Base-by-base conservation (phyloP, 1,140 invertebrate species). In the Camponotus floridanus region DNA sequence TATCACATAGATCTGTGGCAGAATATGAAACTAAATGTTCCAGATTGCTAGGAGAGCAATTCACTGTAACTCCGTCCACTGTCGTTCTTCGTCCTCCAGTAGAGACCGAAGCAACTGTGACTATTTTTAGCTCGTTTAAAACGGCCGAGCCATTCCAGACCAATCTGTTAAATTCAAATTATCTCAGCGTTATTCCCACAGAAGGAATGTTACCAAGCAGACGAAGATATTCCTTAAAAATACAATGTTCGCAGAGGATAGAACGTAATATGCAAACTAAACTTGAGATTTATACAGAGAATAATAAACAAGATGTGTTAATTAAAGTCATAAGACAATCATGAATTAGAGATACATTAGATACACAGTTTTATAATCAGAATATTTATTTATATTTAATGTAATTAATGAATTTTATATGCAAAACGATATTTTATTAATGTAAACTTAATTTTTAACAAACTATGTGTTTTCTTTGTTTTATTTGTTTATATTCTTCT, bases 201-300 rank as follows among this genome's bases (percentile, higher is more conserved):
- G 87, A 90, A 18, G 93, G 93, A 15, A 93, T 93, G 90, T 92
- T 94, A 78, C 92, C 93, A 0, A 90, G 92, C 0, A 81, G 76
- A 73, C 87, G 80, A 76, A 79, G 62, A 6, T 89, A 93, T 62
- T 65, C 90, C 1, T 61, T 94, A n/a, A 92, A 89, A 33, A 70
- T 94, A 45, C 88, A 90, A 31, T 94, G 90, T 64, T 93, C 86
- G 55, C 91, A 91, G 57, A 87, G 61, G 76, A 48, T 91, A 8
- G 86, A 89, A 31, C 87, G 86, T 31, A 86, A 85, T 64, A 88
- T 92, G 0, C 87, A 91, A 6, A 88, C 90, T 21, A 33, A 88
- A 13, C 86, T 94, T 26, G 83, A 91, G 64, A 90, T 94, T 74
- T 93, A 87, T 61, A 93, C 91, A 8, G 88, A 87, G 31, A 94